phyloP scores from a whole-genome alignment of 1,140 invertebrate species.

The Bacillus rossius region DNA sequence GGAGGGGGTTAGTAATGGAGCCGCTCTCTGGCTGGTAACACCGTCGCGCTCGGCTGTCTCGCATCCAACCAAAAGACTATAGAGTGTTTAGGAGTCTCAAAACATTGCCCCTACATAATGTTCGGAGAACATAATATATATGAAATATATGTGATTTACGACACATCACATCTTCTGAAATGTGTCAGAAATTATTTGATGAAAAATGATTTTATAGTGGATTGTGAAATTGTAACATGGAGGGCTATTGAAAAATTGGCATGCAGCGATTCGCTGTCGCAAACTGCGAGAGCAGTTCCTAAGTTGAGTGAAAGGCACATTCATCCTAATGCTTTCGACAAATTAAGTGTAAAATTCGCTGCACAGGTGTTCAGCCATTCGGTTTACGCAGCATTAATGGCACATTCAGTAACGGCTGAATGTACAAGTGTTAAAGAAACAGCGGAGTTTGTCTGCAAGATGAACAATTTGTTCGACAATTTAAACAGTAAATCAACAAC shows the following conservation, averaged over 20 bases:
- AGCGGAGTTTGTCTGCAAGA: not conserved
- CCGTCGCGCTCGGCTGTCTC: too few species aligned
- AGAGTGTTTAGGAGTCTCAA: not conserved
- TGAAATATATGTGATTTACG: not conserved
- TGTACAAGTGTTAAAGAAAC: not conserved
- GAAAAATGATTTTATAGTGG: too few species aligned
- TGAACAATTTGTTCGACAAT: conserved; percentile 1
- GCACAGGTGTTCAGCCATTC: conserved; percentile 26
- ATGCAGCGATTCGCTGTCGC: not conserved
- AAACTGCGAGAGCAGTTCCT: conserved; percentile 7
- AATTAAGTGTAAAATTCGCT: conserved; percentile 27
- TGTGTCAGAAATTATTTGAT: conserved; percentile 14
- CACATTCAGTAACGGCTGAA: conserved; percentile 11
- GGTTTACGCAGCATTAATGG: conserved; percentile 23
- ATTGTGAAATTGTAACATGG: not conserved
- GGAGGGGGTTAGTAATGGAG: too few species aligned
- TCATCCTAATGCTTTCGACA: conserved; percentile 20
- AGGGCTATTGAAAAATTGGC: not conserved
- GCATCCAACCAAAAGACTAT: conserved; percentile 8
- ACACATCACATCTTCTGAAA: conserved; percentile 12
- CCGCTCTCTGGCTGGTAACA: too few species aligned
- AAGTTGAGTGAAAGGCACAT: conserved; percentile 20
- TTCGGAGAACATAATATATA: not conserved
- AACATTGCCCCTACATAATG: not conserved
- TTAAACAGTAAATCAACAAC: not conserved